These are phyloP conservation scores for Tachuris rubrigastra DNA, from an alignment of 2,113 vertebrate genomes.

Conservation along the genomic window DNA sequence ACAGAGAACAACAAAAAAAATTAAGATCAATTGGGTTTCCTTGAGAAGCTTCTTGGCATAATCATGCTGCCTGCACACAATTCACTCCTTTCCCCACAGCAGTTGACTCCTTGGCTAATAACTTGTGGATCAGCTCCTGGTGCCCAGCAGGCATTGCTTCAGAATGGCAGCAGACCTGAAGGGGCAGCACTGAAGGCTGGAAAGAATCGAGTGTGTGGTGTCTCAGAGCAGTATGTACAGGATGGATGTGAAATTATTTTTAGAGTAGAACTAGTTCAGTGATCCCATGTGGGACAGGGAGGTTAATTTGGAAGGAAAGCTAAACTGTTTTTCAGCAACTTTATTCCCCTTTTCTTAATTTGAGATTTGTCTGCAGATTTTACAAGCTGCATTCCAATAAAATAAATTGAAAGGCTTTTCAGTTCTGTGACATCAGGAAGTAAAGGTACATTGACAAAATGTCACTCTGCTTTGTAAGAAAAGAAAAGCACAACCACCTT, in stretches of 20 bases:
- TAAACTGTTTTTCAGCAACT: not conserved
- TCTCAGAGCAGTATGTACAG: not conserved
- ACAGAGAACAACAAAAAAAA: not conserved
- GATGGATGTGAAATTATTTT: slow-evolving; percentile 18
- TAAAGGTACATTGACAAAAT: not conserved
- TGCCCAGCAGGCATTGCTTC: slow-evolving; percentile 22
- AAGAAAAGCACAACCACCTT: slow-evolving; percentile 52
- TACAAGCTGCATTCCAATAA: not conserved
- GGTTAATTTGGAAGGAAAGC: slow-evolving; percentile 14
- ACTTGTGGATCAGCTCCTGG: slow-evolving; percentile 34
- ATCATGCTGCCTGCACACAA: slow-evolving; percentile 1
- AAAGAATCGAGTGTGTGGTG: not conserved
- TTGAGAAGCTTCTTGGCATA: slow-evolving; percentile 41
- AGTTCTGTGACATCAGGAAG: not conserved
- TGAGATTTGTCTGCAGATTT: not conserved
- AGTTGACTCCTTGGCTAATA: not conserved
- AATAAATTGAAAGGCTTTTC: not conserved
- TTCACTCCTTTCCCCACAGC: slow-evolving; percentile 37
- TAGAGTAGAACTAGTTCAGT: slow-evolving; percentile 41
- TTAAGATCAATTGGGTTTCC: not conserved
- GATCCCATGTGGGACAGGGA: slow-evolving; percentile 1
- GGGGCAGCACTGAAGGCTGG: not conserved
- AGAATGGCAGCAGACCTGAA: not conserved
- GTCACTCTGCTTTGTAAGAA: slow-evolving; percentile 2
- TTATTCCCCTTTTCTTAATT: slow-evolving; percentile 1